These are phyloP conservation scores for Maniola hyperantus DNA, from an alignment of 2,888 invertebrate genomes.

Conservation along the genomic window DNA sequence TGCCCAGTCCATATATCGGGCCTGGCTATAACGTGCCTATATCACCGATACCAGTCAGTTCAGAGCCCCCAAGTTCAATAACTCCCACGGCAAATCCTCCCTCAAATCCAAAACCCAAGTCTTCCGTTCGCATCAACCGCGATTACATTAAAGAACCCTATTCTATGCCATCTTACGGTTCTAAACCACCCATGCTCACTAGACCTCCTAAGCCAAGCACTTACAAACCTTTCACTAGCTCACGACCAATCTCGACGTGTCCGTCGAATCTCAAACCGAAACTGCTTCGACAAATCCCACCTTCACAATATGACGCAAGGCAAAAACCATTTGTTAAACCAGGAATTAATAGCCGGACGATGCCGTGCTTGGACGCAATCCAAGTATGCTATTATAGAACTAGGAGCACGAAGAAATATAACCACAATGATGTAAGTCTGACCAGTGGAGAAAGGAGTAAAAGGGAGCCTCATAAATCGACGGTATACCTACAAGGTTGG, in stretches of 20 bases:
- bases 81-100: slow-evolving; percentile 14
- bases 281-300: slow-evolving; percentile 18
- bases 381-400: slow-evolving; percentile 28
- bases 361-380: slow-evolving; percentile 1
- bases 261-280: slow-evolving; percentile 23
- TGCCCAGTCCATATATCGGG: slow-evolving; percentile 22
- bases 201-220: slow-evolving; percentile 7
- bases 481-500: background rate
- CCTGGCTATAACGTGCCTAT: slow-evolving; percentile 42
- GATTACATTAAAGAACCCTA: slow-evolving; percentile 4
- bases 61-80: slow-evolving; percentile 7
- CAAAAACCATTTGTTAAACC: slow-evolving; percentile 25
- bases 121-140: slow-evolving; percentile 6
- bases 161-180: background rate
- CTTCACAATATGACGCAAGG: slow-evolving; percentile 24
- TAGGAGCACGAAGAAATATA: slow-evolving; percentile 12
- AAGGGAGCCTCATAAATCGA: background rate
- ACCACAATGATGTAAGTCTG: background rate
- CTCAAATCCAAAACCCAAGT: slow-evolving; percentile 6
- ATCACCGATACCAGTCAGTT: slow-evolving; percentile 30
- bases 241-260: slow-evolving; percentile 8
- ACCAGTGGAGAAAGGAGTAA: background rate
- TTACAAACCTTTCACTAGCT: background rate
- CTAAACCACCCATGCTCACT: background rate
- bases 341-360: slow-evolving; percentile 18